Evolutionary conservation across 1,140 invertebrate species (phyloP).

Genomic region (Neotoxoptera formosana): DNA sequence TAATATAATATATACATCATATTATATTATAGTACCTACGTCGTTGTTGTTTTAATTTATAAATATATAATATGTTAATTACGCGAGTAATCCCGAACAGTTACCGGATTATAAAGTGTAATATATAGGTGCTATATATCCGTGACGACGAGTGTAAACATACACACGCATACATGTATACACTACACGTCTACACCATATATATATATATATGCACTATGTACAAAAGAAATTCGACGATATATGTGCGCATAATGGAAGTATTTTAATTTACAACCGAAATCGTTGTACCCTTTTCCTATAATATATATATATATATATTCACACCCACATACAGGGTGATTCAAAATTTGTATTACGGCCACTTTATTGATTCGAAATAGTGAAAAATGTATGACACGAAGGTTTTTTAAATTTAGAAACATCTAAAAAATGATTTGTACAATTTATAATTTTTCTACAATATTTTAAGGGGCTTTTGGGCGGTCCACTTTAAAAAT

Average conservation of each 20-base stretch:
- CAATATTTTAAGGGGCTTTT: too few relatives aligned
- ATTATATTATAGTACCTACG: not conserved
- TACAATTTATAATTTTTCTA: too few relatives aligned
- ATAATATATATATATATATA: not conserved
- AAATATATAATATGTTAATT: conserved; percentile 29
- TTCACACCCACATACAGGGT: too few relatives aligned
- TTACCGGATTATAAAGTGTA: not conserved
- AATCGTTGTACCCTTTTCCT: not conserved
- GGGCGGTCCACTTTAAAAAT: too few relatives aligned
- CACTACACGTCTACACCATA: not conserved
- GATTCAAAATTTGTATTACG: too few relatives aligned
- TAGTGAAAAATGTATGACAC: too few relatives aligned
- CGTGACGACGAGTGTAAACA: not conserved
- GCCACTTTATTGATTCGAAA: too few relatives aligned
- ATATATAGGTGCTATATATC: not conserved
- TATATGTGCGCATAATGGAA: not conserved
- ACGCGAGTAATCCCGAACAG: not conserved
- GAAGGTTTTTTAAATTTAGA: too few relatives aligned
- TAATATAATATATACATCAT: not conserved
- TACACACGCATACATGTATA: not conserved
- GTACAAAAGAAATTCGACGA: not conserved
- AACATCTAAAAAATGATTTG: too few relatives aligned
- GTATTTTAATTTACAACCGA: conserved; percentile 9
- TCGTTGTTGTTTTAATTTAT: conserved; percentile 35
- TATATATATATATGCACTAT: not conserved